Evolutionary conservation across 1,140 invertebrate genomes (phyloP).

Genomic region (Drosophila arawakana): DNA sequence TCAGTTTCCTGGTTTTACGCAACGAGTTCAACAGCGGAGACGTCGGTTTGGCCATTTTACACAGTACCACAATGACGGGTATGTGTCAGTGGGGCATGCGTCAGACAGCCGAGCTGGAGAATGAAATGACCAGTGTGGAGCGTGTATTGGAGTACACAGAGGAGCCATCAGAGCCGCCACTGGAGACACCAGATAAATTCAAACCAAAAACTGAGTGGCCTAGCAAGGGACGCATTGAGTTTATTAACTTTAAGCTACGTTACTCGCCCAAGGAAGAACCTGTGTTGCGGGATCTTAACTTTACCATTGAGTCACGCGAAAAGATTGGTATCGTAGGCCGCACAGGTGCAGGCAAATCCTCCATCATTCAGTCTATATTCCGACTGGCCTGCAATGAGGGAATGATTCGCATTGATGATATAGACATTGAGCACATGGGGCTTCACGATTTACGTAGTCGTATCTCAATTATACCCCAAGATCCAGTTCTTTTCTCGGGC

Average conservation of each 20-base stretch:
- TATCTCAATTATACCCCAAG: conserved; percentile 93
- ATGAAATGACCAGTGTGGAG: conserved; percentile 94
- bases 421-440: conserved; percentile 86
- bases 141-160: conserved; percentile 90
- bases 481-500: conserved; percentile 91
- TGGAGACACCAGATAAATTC: conserved; percentile 85
- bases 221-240: conserved; percentile 88
- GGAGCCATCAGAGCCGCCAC: conserved; percentile 85
- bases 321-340: conserved; percentile 94
- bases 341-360: conserved; percentile 97
- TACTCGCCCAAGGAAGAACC: conserved; percentile 85
- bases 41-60: conserved; percentile 92
- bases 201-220: conserved; percentile 90
- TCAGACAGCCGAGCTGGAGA: conserved; percentile 93
- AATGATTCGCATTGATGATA: conserved; percentile 86
- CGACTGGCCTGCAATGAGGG: conserved; percentile 89
- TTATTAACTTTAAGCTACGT: conserved; percentile 87
- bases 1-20: conserved; percentile 85
- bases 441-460: conserved; percentile 88
- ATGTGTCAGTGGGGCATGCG: conserved; percentile 95
- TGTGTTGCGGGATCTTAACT: conserved; percentile 88
- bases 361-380: conserved; percentile 93
- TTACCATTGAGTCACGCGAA: conserved; percentile 89
- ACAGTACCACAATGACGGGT: conserved; percentile 90
- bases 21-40: conserved; percentile 88